phyloP scores from a whole-genome alignment of 2,888 invertebrate species.

The Leistus spinibarbis region DNA sequence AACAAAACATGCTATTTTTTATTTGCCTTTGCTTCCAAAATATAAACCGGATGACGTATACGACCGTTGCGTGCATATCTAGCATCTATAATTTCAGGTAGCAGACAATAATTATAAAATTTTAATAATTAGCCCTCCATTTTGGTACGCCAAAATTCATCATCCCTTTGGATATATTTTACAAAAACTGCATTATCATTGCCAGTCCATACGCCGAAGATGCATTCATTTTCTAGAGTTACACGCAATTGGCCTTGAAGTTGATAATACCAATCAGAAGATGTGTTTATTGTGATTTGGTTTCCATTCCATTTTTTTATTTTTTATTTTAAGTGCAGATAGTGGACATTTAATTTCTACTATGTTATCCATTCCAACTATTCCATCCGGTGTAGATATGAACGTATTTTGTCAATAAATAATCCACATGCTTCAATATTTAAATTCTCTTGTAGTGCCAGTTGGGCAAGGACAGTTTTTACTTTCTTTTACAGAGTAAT shows the following conservation, averaged over 20 bases:
- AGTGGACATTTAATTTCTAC: constrained; percentile 31
- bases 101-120: background rate
- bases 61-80: background rate
- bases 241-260: no score
- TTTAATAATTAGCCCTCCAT: no score
- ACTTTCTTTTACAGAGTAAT: no score
- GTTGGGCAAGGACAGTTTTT: background rate
- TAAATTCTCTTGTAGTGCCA: background rate
- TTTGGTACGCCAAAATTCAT: no score
- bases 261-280: background rate
- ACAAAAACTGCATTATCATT: no score
- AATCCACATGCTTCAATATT: constrained; percentile 33
- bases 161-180: no score
- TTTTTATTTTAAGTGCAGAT: constrained; percentile 5
- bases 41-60: no score
- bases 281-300: background rate
- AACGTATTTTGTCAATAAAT: constrained; percentile 24
- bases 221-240: no score
- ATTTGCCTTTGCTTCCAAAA: no score
- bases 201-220: no score
- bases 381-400: constrained; percentile 26
- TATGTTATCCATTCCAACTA: constrained; percentile 19
- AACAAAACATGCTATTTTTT: no score
- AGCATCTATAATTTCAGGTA: background rate
- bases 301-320: constrained; percentile 10